phyloP scores from a whole-genome alignment of 2,113 vertebrate species.

The Callorhinus ursinus region DNA sequence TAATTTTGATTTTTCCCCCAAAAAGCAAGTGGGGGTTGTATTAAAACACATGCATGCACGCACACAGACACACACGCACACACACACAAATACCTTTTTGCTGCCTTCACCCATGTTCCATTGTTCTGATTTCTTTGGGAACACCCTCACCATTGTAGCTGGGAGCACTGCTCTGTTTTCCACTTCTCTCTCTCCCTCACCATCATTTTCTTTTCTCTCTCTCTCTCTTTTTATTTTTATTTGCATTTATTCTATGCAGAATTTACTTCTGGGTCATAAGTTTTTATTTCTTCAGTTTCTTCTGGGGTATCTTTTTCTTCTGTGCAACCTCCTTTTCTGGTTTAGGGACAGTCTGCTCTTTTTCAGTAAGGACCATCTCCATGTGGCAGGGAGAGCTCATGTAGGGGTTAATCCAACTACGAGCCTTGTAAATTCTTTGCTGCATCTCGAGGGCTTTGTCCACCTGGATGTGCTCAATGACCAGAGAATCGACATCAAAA shows the following conservation, averaged over 20 bases:
- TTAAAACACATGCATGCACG: neutral
- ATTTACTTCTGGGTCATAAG: neutral
- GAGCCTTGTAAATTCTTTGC: neutral
- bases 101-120: neutral
- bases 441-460: neutral
- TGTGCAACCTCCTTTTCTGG: neutral
- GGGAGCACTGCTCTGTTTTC: neutral
- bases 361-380: neutral
- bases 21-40: neutral
- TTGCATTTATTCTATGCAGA: neutral
- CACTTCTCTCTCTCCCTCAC: neutral
- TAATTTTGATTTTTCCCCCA: neutral
- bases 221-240: neutral
- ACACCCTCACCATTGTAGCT: neutral
- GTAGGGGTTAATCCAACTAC: neutral
- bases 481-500: neutral
- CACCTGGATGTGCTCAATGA: neutral
- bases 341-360: neutral
- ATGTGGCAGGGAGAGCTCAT: neutral
- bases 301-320: neutral
- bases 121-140: neutral
- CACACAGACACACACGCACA: neutral
- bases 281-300: neutral
- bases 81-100: neutral
- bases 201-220: neutral